These are phyloP conservation scores for Meandrina meandrites DNA, from an alignment of 92 coral and sea anemone species.

Conservation along the genomic window DNA sequence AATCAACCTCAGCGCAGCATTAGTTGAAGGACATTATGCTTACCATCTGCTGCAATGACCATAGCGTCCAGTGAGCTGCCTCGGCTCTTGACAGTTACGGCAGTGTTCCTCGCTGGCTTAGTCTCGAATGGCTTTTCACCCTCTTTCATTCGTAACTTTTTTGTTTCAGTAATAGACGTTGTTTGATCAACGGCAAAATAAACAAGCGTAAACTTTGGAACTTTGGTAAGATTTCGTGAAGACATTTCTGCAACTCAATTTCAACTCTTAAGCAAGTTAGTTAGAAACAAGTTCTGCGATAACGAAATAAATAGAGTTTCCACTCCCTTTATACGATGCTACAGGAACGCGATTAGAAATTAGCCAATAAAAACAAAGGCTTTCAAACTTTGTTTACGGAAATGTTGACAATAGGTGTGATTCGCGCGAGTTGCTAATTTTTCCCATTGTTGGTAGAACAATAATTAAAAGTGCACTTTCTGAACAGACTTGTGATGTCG, in stretches of 20 bases:
- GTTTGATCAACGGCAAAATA: slow-evolving; percentile 9
- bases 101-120: background rate
- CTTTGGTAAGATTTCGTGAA: slow-evolving; percentile 6
- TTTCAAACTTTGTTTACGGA: background rate
- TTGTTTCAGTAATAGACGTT: background rate
- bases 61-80: slow-evolving; percentile 9
- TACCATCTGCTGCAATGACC: slow-evolving; percentile 24
- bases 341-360: background rate
- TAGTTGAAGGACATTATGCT: background rate
- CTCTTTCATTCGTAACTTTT: slow-evolving; percentile 5
- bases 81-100: background rate
- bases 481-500: no score
- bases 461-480: no score
- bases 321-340: background rate
- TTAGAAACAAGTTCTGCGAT: background rate
- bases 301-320: background rate
- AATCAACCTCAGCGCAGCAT: background rate
- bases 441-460: background rate
- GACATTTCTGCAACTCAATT: slow-evolving; percentile 1
- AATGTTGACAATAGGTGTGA: background rate
- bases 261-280: background rate
- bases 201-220: slow-evolving; percentile 3
- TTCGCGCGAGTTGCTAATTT: background rate
- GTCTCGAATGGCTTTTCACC: background rate
- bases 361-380: background rate